phyloP scores from a whole-genome alignment of 2,113 vertebrate species.

The Arvicanthis niloticus region DNA sequence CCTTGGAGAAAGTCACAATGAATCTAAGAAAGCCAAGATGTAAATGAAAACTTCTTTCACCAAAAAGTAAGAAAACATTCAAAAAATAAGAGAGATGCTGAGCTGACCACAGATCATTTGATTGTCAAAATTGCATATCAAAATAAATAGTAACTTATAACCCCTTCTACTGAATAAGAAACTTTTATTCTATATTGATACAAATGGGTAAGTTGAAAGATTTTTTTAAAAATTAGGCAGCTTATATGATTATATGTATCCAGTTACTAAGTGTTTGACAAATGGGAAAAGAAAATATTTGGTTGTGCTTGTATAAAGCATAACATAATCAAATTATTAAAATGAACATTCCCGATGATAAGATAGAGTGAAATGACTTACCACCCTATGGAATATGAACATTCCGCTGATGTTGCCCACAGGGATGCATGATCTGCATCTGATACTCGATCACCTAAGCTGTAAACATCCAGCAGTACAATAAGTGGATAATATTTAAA shows the following conservation, averaged over 20 bases:
- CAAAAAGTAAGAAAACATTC: background rate
- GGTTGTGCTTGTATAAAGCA: background rate
- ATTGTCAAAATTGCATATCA: background rate
- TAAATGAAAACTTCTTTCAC: background rate
- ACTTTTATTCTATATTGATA: background rate
- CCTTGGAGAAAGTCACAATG: constrained; percentile 1
- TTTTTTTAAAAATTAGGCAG: background rate
- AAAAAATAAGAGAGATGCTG: background rate
- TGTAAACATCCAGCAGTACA: background rate
- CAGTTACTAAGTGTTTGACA: background rate
- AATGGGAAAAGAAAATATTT: background rate
- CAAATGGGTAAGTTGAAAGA: background rate
- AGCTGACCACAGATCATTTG: background rate
- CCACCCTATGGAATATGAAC: background rate
- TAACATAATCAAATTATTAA: background rate
- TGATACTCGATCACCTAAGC: background rate
- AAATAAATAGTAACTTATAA: background rate
- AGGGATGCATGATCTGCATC: background rate
- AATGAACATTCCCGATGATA: background rate
- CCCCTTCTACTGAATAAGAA: background rate
- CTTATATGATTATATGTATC: background rate
- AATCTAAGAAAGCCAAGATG: background rate
- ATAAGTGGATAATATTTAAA: background rate
- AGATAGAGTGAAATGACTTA: background rate
- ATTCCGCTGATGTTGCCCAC: background rate